Evolutionary conservation across 2,113 vertebrate genomes (phyloP).

Genomic region (Dasypus novemcinctus): DNA sequence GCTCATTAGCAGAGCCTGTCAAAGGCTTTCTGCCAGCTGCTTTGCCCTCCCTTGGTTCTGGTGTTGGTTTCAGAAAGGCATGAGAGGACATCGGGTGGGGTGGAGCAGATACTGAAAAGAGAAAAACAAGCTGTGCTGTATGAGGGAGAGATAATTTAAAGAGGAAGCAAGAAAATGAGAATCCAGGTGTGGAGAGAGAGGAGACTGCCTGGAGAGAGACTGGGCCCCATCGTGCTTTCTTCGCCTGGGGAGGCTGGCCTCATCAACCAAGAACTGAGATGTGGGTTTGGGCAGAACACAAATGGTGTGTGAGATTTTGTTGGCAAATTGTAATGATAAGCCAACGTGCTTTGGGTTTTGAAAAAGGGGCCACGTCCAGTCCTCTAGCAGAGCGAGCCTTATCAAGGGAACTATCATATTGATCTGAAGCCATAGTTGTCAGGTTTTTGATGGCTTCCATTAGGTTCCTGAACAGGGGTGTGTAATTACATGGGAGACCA

Average conservation of each 20-base stretch:
- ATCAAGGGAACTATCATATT: neutral
- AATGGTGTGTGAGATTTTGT: neutral
- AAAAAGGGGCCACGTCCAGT: neutral
- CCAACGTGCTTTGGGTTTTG: neutral
- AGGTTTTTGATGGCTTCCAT: neutral
- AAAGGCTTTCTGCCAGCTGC: neutral
- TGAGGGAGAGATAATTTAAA: neutral
- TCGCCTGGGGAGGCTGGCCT: neutral
- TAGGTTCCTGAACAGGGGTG: neutral
- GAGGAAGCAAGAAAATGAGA: neutral
- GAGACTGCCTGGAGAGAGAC: neutral
- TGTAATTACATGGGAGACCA: neutral
- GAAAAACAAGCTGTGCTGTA: neutral
- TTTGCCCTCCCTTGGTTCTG: neutral
- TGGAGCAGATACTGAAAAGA: neutral
- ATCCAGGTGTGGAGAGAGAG: neutral
- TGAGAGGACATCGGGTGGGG: neutral
- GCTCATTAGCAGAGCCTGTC: neutral
- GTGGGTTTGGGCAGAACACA: neutral
- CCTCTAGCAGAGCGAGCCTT: neutral
- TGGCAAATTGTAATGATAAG: neutral
- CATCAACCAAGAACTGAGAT: neutral
- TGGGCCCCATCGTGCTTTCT: neutral
- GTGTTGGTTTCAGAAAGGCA: neutral
- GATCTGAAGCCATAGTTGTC: neutral